Conservation (phyloP, 2,113 vertebrate species). For the Puntigrus tetrazona region DNA sequence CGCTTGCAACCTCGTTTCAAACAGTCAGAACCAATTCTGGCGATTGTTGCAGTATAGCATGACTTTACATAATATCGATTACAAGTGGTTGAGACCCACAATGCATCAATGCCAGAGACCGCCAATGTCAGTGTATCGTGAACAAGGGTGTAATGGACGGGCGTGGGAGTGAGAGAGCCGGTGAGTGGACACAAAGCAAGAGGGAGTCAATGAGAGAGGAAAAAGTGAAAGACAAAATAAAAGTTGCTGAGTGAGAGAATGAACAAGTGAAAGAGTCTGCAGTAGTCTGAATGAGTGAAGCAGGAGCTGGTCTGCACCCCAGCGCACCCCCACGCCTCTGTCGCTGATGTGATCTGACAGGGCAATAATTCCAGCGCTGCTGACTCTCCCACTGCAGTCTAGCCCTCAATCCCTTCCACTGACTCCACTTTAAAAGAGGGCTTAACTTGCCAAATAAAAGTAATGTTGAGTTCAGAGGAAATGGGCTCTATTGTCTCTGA, state of each 20-base stretch:
- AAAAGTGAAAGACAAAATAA: not conserved
- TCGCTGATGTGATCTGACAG: slow-evolving; percentile 45
- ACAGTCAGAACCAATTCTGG: not conserved
- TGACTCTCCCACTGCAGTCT: slow-evolving; percentile 26
- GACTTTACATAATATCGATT: slow-evolving; percentile 25
- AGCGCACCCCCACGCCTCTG: slow-evolving; percentile 6
- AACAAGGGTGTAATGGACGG: not conserved
- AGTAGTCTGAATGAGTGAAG: slow-evolving; percentile 1
- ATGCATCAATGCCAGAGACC: not conserved
- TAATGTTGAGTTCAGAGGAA: slow-evolving; percentile 26
- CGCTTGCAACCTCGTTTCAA: not conserved
- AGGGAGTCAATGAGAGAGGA: not conserved
- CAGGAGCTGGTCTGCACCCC: not conserved
- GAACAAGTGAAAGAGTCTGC: slow-evolving; percentile 1
- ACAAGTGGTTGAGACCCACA: not conserved
- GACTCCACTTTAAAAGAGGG: slow-evolving; percentile 31
- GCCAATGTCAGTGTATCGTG: not conserved
- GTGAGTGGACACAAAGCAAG: not conserved
- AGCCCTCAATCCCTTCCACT: slow-evolving; percentile 14
- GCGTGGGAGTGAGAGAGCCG: not conserved
- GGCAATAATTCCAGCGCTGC: slow-evolving; percentile 43
- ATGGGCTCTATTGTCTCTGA: slow-evolving; percentile 33
- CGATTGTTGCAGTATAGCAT: not conserved
- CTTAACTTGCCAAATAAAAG: slow-evolving; percentile 36
- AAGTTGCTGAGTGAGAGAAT: not conserved